Conservation (phyloP, 1,140 invertebrate genomes). For the Drepana arcuata region DNA sequence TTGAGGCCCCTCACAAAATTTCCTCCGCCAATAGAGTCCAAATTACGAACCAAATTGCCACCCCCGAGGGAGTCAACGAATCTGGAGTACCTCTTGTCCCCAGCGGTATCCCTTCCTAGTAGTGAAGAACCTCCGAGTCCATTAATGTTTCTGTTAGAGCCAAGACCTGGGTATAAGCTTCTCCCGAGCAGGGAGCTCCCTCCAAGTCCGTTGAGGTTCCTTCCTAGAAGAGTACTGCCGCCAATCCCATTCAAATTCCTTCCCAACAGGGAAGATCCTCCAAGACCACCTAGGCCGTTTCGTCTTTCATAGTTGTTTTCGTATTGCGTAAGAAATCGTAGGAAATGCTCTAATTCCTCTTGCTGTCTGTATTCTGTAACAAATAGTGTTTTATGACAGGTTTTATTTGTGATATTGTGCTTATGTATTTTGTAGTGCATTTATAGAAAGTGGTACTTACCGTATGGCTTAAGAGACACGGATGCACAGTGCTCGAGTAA, state of each 20-base stretch:
- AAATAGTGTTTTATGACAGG: slow-evolving; percentile 13
- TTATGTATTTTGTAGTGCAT: too few species aligned
- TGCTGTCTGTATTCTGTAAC: slow-evolving; percentile 47
- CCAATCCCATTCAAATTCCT: slow-evolving; percentile 22
- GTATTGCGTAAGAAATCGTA: slow-evolving; percentile 40
- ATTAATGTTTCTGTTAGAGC: slow-evolving; percentile 27
- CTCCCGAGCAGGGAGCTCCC: slow-evolving; percentile 29
- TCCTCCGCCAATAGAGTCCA: slow-evolving; percentile 58
- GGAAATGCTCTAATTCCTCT: slow-evolving; percentile 42
- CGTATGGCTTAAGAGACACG: slow-evolving; percentile 4
- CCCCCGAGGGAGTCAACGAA: slow-evolving; percentile 63
- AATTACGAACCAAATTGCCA: slow-evolving; percentile 53
- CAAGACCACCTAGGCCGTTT: slow-evolving; percentile 31
- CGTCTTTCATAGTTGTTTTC: slow-evolving; percentile 30
- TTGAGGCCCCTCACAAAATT: slow-evolving; percentile 60
- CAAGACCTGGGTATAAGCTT: slow-evolving; percentile 22
- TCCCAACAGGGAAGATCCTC: slow-evolving; percentile 18
- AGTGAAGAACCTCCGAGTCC: slow-evolving; percentile 31
- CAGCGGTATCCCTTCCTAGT: slow-evolving; percentile 37
- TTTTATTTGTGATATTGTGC: too few species aligned
- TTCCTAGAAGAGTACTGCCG: slow-evolving; percentile 17
- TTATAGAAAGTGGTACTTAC: slow-evolving; percentile 13
- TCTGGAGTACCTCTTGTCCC: slow-evolving; percentile 37
- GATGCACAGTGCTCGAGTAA: slow-evolving; percentile 16
- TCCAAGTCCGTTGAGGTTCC: slow-evolving; percentile 29